A percentile compares a stretch with the other conserved stretches of the same genome.
phyloP scores from a whole-genome alignment of 2,888 invertebrate genomes.

The Himalopsyche kuldschensis region DNA sequence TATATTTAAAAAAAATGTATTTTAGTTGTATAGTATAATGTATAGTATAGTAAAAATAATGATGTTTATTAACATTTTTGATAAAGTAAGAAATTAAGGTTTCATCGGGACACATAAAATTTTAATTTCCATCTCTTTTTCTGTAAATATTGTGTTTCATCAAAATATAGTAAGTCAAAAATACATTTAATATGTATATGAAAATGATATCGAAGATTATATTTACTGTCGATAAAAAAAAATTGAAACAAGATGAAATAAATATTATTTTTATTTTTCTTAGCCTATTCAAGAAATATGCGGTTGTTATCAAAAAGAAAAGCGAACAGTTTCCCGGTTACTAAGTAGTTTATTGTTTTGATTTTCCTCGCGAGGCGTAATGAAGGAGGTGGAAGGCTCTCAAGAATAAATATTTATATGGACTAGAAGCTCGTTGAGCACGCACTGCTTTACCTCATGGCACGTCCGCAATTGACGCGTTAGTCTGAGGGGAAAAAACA shows the following conservation, averaged over 20 bases:
- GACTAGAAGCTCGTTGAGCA: not conserved
- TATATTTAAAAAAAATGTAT: too few relatives aligned
- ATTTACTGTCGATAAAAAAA: too few relatives aligned
- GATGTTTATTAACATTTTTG: too few relatives aligned
- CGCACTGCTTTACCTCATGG: not conserved
- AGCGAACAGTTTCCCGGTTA: not conserved
- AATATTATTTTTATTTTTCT: not conserved
- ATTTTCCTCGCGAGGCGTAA: not conserved
- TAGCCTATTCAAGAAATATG: not conserved
- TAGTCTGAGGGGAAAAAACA: not conserved
- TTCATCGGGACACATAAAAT: too few relatives aligned
- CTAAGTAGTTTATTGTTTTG: not conserved
- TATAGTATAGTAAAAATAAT: too few relatives aligned
- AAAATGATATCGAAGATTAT: too few relatives aligned
- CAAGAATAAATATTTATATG: conserved; percentile 3
- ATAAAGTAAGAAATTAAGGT: too few relatives aligned
- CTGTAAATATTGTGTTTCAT: too few relatives aligned
- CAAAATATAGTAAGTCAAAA: too few relatives aligned
- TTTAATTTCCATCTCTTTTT: too few relatives aligned
- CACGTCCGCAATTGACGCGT: not conserved
- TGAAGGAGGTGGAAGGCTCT: not conserved
- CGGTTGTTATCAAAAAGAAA: not conserved
- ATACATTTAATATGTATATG: too few relatives aligned
- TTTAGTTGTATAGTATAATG: too few relatives aligned
- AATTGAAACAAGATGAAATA: not conserved